Conservation (phyloP, 2,888 invertebrate genomes). For the Nemotelus pantherinus region DNA sequence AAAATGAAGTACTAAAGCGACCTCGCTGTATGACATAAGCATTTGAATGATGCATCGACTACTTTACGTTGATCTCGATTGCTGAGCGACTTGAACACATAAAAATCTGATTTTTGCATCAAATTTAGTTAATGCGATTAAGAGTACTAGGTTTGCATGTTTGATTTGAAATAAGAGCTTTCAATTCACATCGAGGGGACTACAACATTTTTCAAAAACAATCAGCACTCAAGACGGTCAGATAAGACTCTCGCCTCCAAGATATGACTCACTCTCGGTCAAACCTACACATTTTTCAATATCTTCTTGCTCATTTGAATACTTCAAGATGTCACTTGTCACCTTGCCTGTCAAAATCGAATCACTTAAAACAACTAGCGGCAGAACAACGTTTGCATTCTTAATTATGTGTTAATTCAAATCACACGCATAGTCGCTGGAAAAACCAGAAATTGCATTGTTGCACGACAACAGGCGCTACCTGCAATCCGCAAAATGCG, state of each 20-base stretch:
- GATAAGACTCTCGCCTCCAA: too few relatives aligned
- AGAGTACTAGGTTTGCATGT: too few relatives aligned
- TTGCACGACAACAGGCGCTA: conserved; percentile 40
- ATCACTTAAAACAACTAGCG: conserved; percentile 63
- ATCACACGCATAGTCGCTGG: background rate
- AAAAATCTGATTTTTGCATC: too few relatives aligned
- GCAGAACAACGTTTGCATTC: conserved; percentile 21
- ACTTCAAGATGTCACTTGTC: conserved; percentile 57
- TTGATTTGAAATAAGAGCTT: too few relatives aligned
- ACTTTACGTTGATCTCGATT: too few relatives aligned
- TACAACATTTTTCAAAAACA: too few relatives aligned
- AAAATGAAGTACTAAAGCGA: conserved; percentile 17
- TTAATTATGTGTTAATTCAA: conserved; percentile 31
- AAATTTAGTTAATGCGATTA: too few relatives aligned
- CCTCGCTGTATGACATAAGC: background rate
- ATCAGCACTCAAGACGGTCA: too few relatives aligned
- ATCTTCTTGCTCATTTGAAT: conserved; percentile 16
- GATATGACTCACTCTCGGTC: too few relatives aligned
- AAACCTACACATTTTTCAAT: conserved; percentile 2
- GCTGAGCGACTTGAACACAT: too few relatives aligned
- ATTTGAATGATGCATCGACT: too few relatives aligned
- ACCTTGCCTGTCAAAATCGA: conserved; percentile 65
- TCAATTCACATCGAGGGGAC: too few relatives aligned
- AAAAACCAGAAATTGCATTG: conserved; percentile 39
- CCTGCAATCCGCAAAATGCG: conserved; percentile 28